Evolutionary conservation across 2,888 invertebrate genomes (phyloP).

Genomic region (Idaea dimidiata): DNA sequence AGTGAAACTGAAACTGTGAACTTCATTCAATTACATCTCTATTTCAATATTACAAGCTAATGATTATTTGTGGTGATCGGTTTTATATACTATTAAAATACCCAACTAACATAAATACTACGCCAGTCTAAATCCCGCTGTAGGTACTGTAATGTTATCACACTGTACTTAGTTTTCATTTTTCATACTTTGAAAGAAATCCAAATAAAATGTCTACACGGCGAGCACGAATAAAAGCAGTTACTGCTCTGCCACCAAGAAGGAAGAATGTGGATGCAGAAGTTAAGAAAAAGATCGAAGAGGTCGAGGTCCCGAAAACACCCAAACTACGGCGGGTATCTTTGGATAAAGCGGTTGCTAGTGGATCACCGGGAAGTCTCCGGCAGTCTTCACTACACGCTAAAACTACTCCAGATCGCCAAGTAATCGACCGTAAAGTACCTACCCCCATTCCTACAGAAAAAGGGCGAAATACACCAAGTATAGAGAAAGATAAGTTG

Average conservation of each 20-base stretch:
- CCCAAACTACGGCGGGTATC: conserved; percentile 40
- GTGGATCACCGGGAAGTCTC: conserved; percentile 22
- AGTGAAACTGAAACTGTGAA: neutral
- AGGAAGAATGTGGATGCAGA: conserved; percentile 59
- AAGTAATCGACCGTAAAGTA: conserved; percentile 22
- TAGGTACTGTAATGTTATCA: too few relatives aligned
- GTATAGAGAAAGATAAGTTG: conserved; percentile 22
- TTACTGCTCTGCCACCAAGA: conserved; percentile 83
- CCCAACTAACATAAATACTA: too few relatives aligned
- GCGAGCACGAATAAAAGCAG: conserved; percentile 87
- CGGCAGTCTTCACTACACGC: conserved; percentile 28
- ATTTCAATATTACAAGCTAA: neutral
- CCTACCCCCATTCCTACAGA: conserved; percentile 28
- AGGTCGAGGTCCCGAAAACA: conserved; percentile 42
- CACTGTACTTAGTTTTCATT: neutral
- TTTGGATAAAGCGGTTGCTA: conserved; percentile 31
- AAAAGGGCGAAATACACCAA: conserved; percentile 27
- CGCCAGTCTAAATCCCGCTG: too few relatives aligned
- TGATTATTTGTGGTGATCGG: neutral
- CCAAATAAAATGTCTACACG: conserved; percentile 79
- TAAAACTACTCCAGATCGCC: conserved; percentile 25
- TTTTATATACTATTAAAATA: neutral
- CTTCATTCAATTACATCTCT: neutral
- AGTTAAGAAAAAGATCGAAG: conserved; percentile 35
- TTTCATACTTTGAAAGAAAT: neutral